Evolutionary conservation across 2,888 invertebrate genomes (phyloP), one percentile per base, ranked within the genome.

Genomic region (Lochmaea capreae): DNA sequence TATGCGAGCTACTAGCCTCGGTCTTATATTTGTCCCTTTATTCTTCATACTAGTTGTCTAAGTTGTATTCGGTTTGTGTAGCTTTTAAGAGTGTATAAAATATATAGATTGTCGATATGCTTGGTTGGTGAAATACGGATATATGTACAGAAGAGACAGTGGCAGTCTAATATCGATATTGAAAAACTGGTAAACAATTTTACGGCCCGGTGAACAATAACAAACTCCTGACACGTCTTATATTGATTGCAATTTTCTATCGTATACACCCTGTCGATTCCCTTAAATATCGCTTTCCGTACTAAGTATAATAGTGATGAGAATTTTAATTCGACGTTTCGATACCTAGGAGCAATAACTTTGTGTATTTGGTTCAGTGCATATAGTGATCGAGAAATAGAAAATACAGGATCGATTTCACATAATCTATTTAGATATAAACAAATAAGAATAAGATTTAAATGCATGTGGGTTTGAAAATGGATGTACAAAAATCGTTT

Each of bases 131-230:
- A 54, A 54, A 33, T 39, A 39, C 16, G 39, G 14, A n/a, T 39
- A 39, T 39, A 33, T 12, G 61, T 61, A 39, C 33, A 39, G 33
- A 39, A 61, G 16, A 61, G 61, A 61, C 61, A n/a, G 33, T 14
- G 42, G 43, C 16, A 63, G 18, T 74, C 67, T 74, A 71, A 74
- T 63, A 68, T 67, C 71, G 67, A 68, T 73, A 68, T 67, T 69
- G 71, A 68, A 73, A 69, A 71, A 73, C 65, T 73, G 73, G 73
- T 72, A 76, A 76, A 76, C 76, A 76, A 73, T 73, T 76, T 76
- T 54, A 49, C 67, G 62, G 54, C 43, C 72, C 65, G 42, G 52
- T 49, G 67, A 67, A 54, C 61, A 59, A 39, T 46, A 54, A 58
- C 54, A 62, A 65, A 73, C 61, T 61, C 62, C 39, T 54, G 62